These are phyloP conservation scores for Aphelocoma coerulescens DNA, from an alignment of 2,113 vertebrate species.

Conservation along the genomic window DNA sequence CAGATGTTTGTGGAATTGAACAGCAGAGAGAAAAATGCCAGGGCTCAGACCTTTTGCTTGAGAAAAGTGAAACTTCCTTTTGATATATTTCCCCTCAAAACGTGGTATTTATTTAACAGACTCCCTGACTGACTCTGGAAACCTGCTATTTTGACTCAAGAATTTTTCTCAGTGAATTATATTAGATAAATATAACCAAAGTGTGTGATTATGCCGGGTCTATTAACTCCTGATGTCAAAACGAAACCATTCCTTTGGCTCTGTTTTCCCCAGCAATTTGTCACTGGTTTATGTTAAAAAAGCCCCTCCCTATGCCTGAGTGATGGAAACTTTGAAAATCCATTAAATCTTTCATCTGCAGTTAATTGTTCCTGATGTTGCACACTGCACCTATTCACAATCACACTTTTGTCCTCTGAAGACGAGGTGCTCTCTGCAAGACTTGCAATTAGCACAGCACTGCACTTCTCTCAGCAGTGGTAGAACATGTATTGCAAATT, in stretches of 20 bases:
- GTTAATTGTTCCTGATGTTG: slow-evolving; percentile 17
- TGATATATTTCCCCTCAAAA: slow-evolving; percentile 67
- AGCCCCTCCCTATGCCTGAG: not conserved
- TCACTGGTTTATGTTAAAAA: slow-evolving; percentile 48
- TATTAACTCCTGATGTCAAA: slow-evolving; percentile 56
- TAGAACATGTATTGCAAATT: not conserved
- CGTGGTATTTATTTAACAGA: slow-evolving; percentile 62
- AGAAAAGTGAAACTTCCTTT: slow-evolving; percentile 56
- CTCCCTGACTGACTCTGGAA: slow-evolving; percentile 56
- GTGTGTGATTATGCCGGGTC: slow-evolving; percentile 44
- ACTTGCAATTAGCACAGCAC: not conserved
- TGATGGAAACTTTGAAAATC: slow-evolving; percentile 41
- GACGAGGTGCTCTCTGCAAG: not conserved
- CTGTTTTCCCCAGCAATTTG: slow-evolving; percentile 32
- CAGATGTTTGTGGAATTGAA: slow-evolving; percentile 49
- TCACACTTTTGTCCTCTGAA: not conserved
- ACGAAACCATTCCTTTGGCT: slow-evolving; percentile 31
- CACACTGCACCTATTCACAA: slow-evolving; percentile 20
- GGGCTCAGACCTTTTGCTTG: slow-evolving; percentile 42
- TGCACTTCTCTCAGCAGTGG: not conserved
- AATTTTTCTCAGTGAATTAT: slow-evolving; percentile 68
- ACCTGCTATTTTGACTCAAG: slow-evolving; percentile 62
- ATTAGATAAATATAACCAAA: slow-evolving; percentile 71
- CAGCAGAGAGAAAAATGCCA: slow-evolving; percentile 46
- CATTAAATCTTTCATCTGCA: slow-evolving; percentile 40